Base-by-base conservation (phyloP, 2,113 vertebrate genomes). In the Eretmochelys imbricata region DNA sequence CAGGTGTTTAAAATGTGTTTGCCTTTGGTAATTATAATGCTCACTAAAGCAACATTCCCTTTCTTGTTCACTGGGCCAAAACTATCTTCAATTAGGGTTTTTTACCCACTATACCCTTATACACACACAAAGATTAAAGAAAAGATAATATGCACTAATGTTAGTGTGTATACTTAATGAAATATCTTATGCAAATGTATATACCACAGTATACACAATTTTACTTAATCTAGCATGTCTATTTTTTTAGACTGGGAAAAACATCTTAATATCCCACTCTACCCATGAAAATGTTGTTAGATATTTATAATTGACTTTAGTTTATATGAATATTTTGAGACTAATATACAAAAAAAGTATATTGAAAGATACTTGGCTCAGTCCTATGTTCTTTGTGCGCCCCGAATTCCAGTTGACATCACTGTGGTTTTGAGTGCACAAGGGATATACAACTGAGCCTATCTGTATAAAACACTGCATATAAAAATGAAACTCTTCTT, bases 11-110 rank as follows among this genome's bases (percentile, higher is more conserved):
- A 59, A 87, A 78, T 84, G 69, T 29, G 42, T 94, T 54, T 85
- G 84, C 88, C 92, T 96, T 93, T 55, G 5, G 54, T 49, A 78
- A 24, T 49, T 46, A n/a, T 85, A 88, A 89, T 94, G 88, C 83
- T 59, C 78, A 69, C 72, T 79, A 88, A 91, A 54, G 83, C 75
- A 54, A 98, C 97, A 97, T 98, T 98, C 98, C 98, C 95, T 93
- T 85, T 89, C 93, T 89, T 87, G 55, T 96, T 94, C 81, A 95
- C 86, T 89, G 97, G 97, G 96, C 97, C 97, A 96, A 97, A 97
- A 94, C 89, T 35, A 51, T 79, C 48, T 96, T 95, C 79, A 89
- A 65, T 51, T 46, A 55, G 79, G 94, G 51, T 59, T 81, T 55
- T 89, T 80, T 94, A 93, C 89, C 93, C 91, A 94, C 85, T 94